Evolutionary conservation across 1,140 invertebrate species (phyloP), one percentile per base, ranked within the genome.

Genomic region (Phymastichus coffea): DNA sequence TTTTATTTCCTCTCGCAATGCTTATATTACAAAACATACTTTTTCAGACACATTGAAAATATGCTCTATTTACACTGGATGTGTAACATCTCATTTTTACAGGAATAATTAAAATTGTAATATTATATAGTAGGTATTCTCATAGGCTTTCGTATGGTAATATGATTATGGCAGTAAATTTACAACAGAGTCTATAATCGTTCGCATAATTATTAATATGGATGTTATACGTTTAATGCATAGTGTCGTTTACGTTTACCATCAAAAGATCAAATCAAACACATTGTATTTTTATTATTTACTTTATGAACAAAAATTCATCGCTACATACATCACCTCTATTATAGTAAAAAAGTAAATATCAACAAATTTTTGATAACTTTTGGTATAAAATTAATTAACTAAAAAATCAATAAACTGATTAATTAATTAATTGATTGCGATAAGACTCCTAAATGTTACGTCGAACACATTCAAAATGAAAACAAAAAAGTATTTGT

Each of bases 1-100:
- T 61, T 60, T 61, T 55, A 55, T 75, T 76, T 74, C 71, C 65
- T 70, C 74, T 75, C 70, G 74, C 72, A 77, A 76, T 77, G 69
- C 75, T 75, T 79, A 78, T 78, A 78, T 79, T 79, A 79, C 77
- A 79, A 79, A 79, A 78, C 76, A 78, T 79, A 78, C 74, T 76
- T 79, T 79, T 77, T 63, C 71, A 75, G 74, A 78, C 72, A 77
- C 76, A 78, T 77, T 78, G 72, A 78, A 78, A 79, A 79, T 79
- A 78, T 77, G 73, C 63, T 77, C 70, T 79, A 78, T 79, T 71
- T 79, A 79, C 76, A 78, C 69, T 67, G 73, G 71, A 73, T 74
- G 69, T 76, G 53, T 57, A 63, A 65, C 67, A 64, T 63, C 63
- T 71, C 64, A 60, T 71, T 68, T 78, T 77, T 76, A 78, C 74